phyloP scores from a whole-genome alignment of 2,888 invertebrate species.

The Dryobotodes eremita region DNA sequence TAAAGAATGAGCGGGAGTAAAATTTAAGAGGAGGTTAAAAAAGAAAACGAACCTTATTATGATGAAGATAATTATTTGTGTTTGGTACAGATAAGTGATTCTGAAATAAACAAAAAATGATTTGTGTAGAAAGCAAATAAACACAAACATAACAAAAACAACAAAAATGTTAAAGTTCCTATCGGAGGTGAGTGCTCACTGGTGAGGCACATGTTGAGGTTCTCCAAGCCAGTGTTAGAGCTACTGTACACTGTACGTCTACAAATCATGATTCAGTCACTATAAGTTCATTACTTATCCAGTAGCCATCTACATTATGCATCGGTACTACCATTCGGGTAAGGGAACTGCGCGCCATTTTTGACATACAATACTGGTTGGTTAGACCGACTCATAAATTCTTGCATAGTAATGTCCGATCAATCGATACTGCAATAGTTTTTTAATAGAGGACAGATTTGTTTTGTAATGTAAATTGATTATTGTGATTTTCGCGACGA shows the following conservation, averaged over 20 bases:
- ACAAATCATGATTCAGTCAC: slow-evolving; percentile 44
- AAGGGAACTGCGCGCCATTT: slow-evolving; percentile 66
- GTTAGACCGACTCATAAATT: slow-evolving; percentile 62
- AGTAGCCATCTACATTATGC: slow-evolving; percentile 62
- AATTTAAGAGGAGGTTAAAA: slow-evolving; percentile 86
- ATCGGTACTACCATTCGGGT: slow-evolving; percentile 61
- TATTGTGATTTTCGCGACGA: slow-evolving; percentile 19
- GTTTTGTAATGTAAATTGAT: slow-evolving; percentile 38
- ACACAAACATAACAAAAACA: slow-evolving; percentile 87
- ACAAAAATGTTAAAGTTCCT: slow-evolving; percentile 79
- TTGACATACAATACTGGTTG: slow-evolving; percentile 68
- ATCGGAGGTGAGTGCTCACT: slow-evolving; percentile 63
- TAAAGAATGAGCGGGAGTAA: slow-evolving; percentile 78
- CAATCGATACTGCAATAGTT: slow-evolving; percentile 38
- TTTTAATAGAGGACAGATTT: slow-evolving; percentile 31
- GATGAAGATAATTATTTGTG: slow-evolving; percentile 96
- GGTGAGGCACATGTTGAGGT: slow-evolving; percentile 62
- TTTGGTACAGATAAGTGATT: slow-evolving; percentile 97
- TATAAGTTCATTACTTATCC: slow-evolving; percentile 58
- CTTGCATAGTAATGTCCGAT: slow-evolving; percentile 66
- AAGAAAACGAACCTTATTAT: slow-evolving; percentile 93
- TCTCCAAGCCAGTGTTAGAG: slow-evolving; percentile 71
- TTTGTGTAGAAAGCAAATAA: slow-evolving; percentile 91
- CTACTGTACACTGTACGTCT: slow-evolving; percentile 58
- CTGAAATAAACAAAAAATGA: slow-evolving; percentile 94